Evolutionary conservation across 2,888 invertebrate genomes (phyloP).

Genomic region (Branchipolynoe longqiensis): DNA sequence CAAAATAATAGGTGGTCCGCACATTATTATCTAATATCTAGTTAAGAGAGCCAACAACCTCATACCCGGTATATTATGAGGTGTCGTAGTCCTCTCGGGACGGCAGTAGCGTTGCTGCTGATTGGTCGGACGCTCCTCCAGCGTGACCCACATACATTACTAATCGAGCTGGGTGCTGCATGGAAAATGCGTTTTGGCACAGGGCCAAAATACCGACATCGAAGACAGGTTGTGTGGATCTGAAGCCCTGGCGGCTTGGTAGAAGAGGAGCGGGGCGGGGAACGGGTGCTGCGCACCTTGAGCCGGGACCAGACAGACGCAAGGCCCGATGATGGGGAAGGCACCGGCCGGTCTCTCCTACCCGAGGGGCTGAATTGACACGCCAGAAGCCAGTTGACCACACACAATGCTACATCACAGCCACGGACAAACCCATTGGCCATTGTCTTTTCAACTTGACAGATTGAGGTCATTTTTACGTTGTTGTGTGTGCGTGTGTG

Average conservation of each 20-base stretch:
- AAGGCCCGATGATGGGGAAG: background rate
- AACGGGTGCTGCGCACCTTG: background rate
- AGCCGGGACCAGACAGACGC: background rate
- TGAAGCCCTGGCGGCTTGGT: background rate
- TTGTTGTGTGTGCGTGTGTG: too few relatives aligned
- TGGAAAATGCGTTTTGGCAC: conserved; percentile 54
- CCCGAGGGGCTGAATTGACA: too few relatives aligned
- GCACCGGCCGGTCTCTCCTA: background rate
- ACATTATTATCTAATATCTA: conserved; percentile 44
- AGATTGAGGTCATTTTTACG: too few relatives aligned
- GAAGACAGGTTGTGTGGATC: conserved; percentile 48
- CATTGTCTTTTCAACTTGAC: too few relatives aligned
- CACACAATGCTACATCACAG: too few relatives aligned
- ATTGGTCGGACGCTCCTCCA: conserved; percentile 45
- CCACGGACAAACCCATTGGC: too few relatives aligned
- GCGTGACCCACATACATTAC: conserved; percentile 49
- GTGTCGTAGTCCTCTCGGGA: conserved; percentile 37
- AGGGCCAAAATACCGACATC: conserved; percentile 53
- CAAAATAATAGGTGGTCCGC: conserved; percentile 3
- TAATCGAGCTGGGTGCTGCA: conserved; percentile 30
- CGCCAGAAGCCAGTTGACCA: too few relatives aligned
- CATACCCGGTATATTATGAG: conserved; percentile 39
- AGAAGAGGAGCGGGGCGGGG: background rate
- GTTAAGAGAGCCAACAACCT: background rate
- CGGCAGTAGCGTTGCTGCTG: background rate